Evolutionary conservation across 2,113 vertebrate genomes (phyloP), one percentile per base, ranked within the genome.

Genomic region (Etheostoma spectabile): DNA sequence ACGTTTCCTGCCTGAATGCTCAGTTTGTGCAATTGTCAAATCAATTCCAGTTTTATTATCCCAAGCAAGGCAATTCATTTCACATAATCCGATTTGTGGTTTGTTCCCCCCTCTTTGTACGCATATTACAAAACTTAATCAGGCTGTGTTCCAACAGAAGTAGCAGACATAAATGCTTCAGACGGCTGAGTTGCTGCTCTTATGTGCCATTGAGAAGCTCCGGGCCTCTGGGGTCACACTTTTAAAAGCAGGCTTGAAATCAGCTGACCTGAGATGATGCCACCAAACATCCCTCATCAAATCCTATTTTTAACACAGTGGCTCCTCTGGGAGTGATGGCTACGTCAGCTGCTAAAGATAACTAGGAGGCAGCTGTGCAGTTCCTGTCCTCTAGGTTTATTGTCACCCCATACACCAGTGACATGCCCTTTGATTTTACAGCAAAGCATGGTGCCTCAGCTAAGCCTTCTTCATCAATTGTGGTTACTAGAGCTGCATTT

Each of bases 241-340:
- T 77, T 70, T 71, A 51, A 70, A 82, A 63, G 74, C 73, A 77
- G 74, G 18, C 53, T 77, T 71, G 74, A 77, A 76, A 77, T 66
- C 42, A 62, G 56, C 57, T 69, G 76, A 69, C 67, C 77, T 60
- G 33, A 67, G 45, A 74, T 69, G 45, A 59, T 78, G 21, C 74
- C 63, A 65, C 51, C 74, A 51, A 79, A 62, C 33, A 56, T 46
- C 68, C 57, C 74, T 74, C 73, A 74, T 81, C 79, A 74, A 81
- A 82, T 68, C 42, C 68, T 81, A 81, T 81, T 81, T 67, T 67
- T 56, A 73, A 77, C 57, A 53, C 75, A 24, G 33, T 15, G 57
- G 35, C 64, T 33, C 21, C 53, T 61, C n/a, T 38, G 57, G 71
- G 72, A 71, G 55, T 55, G 52, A 62, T 42, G 27, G 53, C 71